Base-by-base conservation (phyloP, 1,140 invertebrate genomes). In the Calephelis virginiensis region DNA sequence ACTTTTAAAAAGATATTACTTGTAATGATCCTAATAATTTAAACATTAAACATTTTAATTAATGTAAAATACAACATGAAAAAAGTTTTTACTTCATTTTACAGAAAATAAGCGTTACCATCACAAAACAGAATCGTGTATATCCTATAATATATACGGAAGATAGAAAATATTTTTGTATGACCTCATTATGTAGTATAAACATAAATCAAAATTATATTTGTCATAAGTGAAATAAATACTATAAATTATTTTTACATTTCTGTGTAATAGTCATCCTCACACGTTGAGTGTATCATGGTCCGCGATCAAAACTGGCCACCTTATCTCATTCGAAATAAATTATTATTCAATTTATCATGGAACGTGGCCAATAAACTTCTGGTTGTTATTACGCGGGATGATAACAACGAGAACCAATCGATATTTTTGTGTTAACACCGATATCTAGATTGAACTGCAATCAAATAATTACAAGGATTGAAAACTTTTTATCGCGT, bases 291-390 rank as follows among this genome's bases (percentile, higher is more conserved):
- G 50, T 53, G 50, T 83, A 83, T 85, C 84, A 61, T 17, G 48
- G 69, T 70, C 68, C 66, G 75, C 77, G 69, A 86, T 85, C 80
- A 59, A 66, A 74, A 73, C 78, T 60, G 62, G 65, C 77, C 69
- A 65, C 43, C 78, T 86, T 89, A 87, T 89, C 86, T 86, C 60
- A 72, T 77, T 70, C 68, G 70, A 70, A 86, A 89, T 87, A 89
- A 89, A 89, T 89, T 87, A 86, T 87, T 89, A 89, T 87, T 87
- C 86, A 87, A 89, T 89, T 87, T 89, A 89, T 89, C 86, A 87
- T 67, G 63, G 68, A 75, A 70, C 79, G 77, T 73, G 66, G 75
- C 78, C 85, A 83, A 87, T 86, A 89, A 89, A 89, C 85, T 89
- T 75, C 83, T 82, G 82, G 78, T 73, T 77, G 79, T 86, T 87